Conservation (phyloP, 2,113 vertebrate species). For the Paradoxurus hermaphroditus region DNA sequence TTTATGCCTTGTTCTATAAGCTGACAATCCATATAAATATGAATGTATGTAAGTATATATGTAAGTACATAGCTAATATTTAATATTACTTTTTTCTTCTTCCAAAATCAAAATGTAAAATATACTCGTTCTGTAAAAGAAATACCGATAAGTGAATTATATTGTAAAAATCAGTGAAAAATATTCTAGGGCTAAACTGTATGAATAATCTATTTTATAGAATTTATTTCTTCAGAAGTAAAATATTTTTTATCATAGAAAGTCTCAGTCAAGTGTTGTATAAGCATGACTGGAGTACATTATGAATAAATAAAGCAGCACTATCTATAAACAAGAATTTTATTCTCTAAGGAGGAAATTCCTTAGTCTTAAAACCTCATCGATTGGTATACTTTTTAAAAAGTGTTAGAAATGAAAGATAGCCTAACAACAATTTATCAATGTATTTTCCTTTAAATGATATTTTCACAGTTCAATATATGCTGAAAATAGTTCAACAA, state of each 20-base stretch:
- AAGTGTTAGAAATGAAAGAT: neutral
- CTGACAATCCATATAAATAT: neutral
- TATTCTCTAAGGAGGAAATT: neutral
- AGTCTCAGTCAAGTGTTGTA: neutral
- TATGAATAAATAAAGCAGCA: conserved; percentile 42
- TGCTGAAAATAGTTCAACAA: neutral
- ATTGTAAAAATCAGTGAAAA: conserved; percentile 3
- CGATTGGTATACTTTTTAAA: neutral
- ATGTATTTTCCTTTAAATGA: neutral
- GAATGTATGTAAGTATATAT: neutral
- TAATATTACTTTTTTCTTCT: neutral
- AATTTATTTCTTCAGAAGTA: conserved; percentile 19
- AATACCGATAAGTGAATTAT: neutral
- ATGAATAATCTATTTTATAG: conserved; percentile 38
- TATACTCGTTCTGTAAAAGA: neutral
- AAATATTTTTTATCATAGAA: conserved; percentile 21
- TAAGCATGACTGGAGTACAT: neutral
- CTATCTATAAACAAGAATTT: neutral
- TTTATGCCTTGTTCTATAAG: neutral
- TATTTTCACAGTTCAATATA: neutral
- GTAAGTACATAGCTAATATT: neutral
- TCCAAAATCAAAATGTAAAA: neutral
- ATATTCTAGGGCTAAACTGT: neutral
- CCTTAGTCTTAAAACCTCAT: neutral
- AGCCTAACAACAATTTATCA: neutral